A percentile compares a stretch with the other conserved stretches of the same genome.
Evolutionary conservation across 2,113 vertebrate genomes (phyloP).

Genomic region (Pomatorhinus ruficollis): DNA sequence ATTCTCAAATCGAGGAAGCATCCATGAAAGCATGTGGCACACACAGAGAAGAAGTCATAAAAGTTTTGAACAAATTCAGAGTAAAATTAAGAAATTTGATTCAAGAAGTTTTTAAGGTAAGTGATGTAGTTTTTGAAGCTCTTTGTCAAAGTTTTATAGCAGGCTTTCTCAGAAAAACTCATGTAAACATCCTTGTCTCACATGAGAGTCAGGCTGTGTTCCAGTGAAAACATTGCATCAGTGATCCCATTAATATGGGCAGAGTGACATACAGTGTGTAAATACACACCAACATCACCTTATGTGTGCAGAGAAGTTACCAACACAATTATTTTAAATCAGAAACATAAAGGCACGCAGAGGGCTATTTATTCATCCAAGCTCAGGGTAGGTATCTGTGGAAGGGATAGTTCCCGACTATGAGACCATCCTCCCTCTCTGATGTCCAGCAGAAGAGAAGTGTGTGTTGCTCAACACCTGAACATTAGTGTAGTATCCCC

Average conservation of each 20-base stretch:
- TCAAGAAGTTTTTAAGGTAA: not conserved
- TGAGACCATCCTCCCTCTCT: not conserved
- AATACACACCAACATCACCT: not conserved
- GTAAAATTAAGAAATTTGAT: not conserved
- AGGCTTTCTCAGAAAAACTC: not conserved
- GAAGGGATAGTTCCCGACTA: not conserved
- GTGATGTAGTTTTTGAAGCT: not conserved
- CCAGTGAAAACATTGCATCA: not conserved
- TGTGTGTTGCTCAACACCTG: not conserved
- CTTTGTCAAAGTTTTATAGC: not conserved
- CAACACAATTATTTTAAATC: not conserved
- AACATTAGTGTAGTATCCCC: not conserved
- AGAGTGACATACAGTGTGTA: not conserved
- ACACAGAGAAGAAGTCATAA: not conserved
- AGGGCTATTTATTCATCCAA: not conserved
- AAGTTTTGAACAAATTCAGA: not conserved
- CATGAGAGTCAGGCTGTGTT: not conserved
- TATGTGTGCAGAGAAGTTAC: not conserved
- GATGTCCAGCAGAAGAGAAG: not conserved
- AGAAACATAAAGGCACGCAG: not conserved
- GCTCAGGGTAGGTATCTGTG: not conserved
- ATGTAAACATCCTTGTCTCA: not conserved
- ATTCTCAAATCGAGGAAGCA: not conserved
- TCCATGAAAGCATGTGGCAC: not conserved
- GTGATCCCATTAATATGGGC: not conserved